Evolutionary conservation across 2,888 invertebrate genomes (phyloP).

Genomic region (Leptinotarsa juncta): DNA sequence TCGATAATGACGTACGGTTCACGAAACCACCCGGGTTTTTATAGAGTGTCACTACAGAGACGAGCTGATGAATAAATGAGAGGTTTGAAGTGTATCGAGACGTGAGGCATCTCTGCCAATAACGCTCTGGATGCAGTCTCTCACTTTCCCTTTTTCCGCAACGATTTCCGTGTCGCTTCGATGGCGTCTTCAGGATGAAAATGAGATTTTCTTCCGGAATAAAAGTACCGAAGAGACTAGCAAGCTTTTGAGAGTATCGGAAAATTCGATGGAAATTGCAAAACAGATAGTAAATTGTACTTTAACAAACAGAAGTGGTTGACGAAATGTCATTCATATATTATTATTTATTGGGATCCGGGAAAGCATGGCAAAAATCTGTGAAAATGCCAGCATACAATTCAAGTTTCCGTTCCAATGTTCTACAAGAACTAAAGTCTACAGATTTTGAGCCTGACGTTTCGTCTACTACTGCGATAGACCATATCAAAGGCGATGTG

Average conservation of each 20-base stretch:
- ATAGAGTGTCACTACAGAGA: conserved; percentile 43
- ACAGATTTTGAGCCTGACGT: too few relatives aligned
- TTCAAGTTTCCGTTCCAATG: too few relatives aligned
- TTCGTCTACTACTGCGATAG: too few relatives aligned
- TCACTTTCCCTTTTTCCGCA: conserved; percentile 30
- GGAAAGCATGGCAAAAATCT: too few relatives aligned
- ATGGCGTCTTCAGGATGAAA: not conserved
- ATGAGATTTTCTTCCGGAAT: not conserved
- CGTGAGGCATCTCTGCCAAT: conserved; percentile 24
- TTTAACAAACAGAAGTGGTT: too few relatives aligned
- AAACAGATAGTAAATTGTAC: not conserved
- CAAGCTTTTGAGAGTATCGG: not conserved
- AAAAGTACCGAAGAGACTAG: not conserved
- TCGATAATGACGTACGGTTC: conserved; percentile 42
- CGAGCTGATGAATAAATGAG: conserved; percentile 47
- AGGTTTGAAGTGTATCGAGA: conserved; percentile 36
- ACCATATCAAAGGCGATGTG: too few relatives aligned
- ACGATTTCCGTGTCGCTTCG: conserved; percentile 23
- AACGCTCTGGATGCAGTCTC: conserved; percentile 30
- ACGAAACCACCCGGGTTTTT: conserved; percentile 41
- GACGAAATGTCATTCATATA: too few relatives aligned
- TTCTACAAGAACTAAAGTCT: too few relatives aligned
- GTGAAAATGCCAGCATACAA: too few relatives aligned
- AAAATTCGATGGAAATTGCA: not conserved
- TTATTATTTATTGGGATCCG: too few relatives aligned